Evolutionary conservation across 2,888 invertebrate species (phyloP).

Genomic region (Leptopilina drosophilae): DNA sequence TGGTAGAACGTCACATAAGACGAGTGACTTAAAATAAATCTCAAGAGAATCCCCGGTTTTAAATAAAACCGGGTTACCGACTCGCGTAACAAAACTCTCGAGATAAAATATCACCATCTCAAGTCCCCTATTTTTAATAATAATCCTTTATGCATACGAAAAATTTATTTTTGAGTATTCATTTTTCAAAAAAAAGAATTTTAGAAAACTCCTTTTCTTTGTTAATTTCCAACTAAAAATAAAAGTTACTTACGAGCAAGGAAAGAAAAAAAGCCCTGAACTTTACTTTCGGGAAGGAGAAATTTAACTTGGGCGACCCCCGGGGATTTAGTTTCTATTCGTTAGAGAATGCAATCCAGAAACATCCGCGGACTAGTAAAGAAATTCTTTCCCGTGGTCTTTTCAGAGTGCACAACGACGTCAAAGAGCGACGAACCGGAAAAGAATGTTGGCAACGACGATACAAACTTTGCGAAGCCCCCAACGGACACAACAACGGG

Average conservation of each 20-base stretch:
- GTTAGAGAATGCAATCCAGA: slow-evolving; percentile 19
- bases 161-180: not conserved
- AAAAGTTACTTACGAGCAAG: not conserved
- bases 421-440: slow-evolving; percentile 56
- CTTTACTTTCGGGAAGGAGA: not conserved
- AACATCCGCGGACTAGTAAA: slow-evolving; percentile 31
- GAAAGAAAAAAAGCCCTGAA: slow-evolving; percentile 9
- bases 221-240: not conserved
- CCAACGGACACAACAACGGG: slow-evolving; percentile 48
- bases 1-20: slow-evolving; percentile 55
- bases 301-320: not conserved
- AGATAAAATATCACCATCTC: slow-evolving; percentile 45
- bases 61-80: slow-evolving; percentile 71
- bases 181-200: not conserved
- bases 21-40: slow-evolving; percentile 71
- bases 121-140: slow-evolving; percentile 27
- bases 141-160: not conserved
- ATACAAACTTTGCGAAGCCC: slow-evolving; percentile 43
- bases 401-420: slow-evolving; percentile 56
- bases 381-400: slow-evolving; percentile 45
- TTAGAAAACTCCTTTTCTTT: too few species aligned
- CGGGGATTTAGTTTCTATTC: not conserved
- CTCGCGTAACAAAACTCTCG: slow-evolving; percentile 55
- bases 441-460: slow-evolving; percentile 50
- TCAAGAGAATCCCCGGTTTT: slow-evolving; percentile 69